Conservation (phyloP, 1,140 invertebrate genomes). For the Phenacoccus solenopsis region DNA sequence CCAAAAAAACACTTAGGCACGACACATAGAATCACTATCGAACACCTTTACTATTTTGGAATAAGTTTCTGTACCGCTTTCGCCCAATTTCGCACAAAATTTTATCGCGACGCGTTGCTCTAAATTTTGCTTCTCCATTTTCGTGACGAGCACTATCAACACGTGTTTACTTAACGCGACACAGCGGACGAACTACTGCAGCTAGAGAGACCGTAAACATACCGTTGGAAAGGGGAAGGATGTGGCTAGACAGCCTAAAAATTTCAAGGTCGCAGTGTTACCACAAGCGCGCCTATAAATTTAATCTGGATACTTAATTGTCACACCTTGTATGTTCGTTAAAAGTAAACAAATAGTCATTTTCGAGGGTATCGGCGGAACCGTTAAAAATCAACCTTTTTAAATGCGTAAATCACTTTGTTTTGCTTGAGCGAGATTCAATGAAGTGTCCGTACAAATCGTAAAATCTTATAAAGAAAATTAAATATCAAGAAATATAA, state of each 20-base stretch:
- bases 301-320: too few species aligned
- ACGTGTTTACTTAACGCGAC: neutral
- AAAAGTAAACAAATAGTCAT: too few species aligned
- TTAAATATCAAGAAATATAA: too few species aligned
- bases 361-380: too few species aligned
- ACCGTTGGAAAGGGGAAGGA: neutral
- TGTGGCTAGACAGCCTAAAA: neutral
- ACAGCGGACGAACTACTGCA: too few species aligned
- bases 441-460: too few species aligned
- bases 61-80: constrained; percentile 19
- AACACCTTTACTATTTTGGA: constrained; percentile 18
- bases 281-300: neutral
- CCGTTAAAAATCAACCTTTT: too few species aligned
- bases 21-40: constrained; percentile 16
- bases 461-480: too few species aligned
- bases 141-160: neutral
- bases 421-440: too few species aligned
- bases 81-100: constrained; percentile 21
- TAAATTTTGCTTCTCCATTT: neutral
- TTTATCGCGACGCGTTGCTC: constrained; percentile 22
- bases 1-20: neutral
- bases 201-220: neutral
- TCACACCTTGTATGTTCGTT: too few species aligned
- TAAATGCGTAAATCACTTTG: too few species aligned
- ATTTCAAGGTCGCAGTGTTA: neutral